These are phyloP conservation scores for Anolis apletophallus DNA, from an alignment of 2,797 vertebrate species.

Conservation along the genomic window DNA sequence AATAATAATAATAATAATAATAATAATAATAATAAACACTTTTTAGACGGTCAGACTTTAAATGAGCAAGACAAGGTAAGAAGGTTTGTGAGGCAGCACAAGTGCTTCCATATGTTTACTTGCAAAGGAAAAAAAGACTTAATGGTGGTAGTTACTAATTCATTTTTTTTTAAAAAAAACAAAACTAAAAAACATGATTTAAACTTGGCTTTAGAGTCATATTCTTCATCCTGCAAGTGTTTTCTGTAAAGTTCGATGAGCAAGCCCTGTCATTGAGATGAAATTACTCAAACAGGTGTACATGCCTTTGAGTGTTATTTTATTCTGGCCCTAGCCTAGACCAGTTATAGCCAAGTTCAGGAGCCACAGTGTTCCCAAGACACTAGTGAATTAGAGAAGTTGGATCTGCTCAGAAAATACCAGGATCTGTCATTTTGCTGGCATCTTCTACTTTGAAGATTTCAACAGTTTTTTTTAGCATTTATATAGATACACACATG, in stretches of 20 bases:
- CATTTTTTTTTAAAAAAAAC: conserved; percentile 6
- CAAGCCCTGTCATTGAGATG: accelerated
- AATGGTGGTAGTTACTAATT: not conserved
- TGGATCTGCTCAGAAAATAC: not conserved
- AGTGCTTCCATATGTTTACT: accelerated
- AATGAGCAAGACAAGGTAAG: conserved; percentile 27
- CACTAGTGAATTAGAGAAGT: not conserved
- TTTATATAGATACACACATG: not conserved
- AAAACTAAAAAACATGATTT: too few relatives aligned
- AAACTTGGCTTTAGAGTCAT: not conserved
- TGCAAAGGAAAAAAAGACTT: not conserved
- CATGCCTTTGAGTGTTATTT: not conserved
- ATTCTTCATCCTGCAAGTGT: not conserved
- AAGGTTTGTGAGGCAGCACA: not conserved
- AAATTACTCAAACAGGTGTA: not conserved
- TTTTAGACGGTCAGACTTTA: not conserved
- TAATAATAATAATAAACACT: not conserved
- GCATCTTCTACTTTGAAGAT: not conserved
- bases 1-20: too few relatives aligned
- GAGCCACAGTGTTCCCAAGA: not conserved
- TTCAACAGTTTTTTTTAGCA: not conserved
- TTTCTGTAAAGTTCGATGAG: accelerated
- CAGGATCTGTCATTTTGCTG: not conserved
- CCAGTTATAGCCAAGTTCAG: not conserved
- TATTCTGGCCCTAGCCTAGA: not conserved